These are phyloP conservation scores for Drosophila funebris DNA, from an alignment of 1,140 invertebrate genomes.

Conservation along the genomic window DNA sequence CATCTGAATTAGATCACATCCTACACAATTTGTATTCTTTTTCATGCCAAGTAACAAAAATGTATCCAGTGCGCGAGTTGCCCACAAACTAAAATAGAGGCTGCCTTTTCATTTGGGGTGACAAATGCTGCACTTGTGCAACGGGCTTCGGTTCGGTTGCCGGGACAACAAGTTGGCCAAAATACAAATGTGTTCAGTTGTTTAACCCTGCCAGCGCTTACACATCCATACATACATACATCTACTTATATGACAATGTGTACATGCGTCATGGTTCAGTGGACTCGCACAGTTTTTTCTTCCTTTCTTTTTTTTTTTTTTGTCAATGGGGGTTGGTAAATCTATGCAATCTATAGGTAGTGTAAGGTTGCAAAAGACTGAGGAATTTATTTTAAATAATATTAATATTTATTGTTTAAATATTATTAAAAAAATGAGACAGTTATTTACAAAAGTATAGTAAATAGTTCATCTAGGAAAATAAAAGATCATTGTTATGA, in stretches of 20 bases:
- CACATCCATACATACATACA: not conserved
- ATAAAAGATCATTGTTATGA: too few relatives aligned
- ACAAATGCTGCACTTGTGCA: conserved; percentile 39
- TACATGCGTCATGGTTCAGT: conserved; percentile 50
- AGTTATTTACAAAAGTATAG: too few relatives aligned
- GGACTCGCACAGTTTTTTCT: conserved; percentile 20
- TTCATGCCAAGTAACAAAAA: not conserved
- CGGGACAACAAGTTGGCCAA: conserved; percentile 71
- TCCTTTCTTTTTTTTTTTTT: not conserved
- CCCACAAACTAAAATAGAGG: conserved; percentile 46
- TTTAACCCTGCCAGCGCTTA: conserved; percentile 47
- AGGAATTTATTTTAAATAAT: too few relatives aligned
- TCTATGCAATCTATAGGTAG: conserved; percentile 40
- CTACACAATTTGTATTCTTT: conserved; percentile 7
- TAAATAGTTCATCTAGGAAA: too few relatives aligned
- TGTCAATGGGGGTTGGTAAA: conserved; percentile 40
- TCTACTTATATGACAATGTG: conserved; percentile 16
- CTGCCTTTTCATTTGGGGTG: conserved; percentile 51
- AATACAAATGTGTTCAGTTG: conserved; percentile 46
- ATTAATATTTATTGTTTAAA: too few relatives aligned
- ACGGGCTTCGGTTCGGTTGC: conserved; percentile 47
- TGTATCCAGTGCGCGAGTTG: conserved; percentile 22
- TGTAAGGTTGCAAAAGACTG: too few relatives aligned
- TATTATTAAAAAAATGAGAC: too few relatives aligned
- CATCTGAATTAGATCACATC: conserved; percentile 53